Conservation (phyloP, 37 sponge, comb jelly and placozoan species). For the Ephydatia muelleri region DNA sequence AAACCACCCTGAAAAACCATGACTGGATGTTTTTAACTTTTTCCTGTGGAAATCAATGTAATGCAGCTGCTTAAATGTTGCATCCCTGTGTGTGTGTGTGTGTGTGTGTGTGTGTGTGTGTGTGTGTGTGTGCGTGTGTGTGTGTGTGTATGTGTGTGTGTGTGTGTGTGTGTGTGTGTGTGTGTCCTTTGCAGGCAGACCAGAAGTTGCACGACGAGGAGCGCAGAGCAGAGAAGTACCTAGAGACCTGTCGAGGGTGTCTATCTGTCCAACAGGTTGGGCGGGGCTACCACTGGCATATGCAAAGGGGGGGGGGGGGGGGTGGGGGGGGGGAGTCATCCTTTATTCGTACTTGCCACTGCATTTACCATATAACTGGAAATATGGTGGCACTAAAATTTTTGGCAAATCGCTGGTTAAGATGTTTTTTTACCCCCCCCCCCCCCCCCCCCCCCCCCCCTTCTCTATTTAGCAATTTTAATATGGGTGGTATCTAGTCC, state of each 20-base stretch:
- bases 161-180: no score
- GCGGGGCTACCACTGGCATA: not conserved
- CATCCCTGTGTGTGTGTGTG: not conserved
- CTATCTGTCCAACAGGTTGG: slow-evolving; percentile 66
- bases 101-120: not conserved
- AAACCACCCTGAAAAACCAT: no score
- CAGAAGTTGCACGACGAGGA: slow-evolving; percentile 81
- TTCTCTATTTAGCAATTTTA: no score
- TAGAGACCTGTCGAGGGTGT: slow-evolving; percentile 78
- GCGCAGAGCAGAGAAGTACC: slow-evolving; percentile 72
- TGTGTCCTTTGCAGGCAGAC: slow-evolving; percentile 56
- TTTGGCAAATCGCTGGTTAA: no score
- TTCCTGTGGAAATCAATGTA: no score
- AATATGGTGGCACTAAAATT: no score
- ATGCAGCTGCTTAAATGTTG: not conserved
- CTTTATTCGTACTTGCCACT: no score
- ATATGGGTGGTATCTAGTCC: no score
- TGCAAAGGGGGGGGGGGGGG: not conserved
- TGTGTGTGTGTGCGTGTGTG: slow-evolving; percentile 13
- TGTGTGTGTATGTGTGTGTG: not conserved
- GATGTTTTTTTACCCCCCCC: not conserved
- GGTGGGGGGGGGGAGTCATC: not conserved
- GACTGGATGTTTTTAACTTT: no score
- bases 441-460: slow-evolving; percentile 18
- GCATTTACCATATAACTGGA: no score